phyloP scores from a whole-genome alignment of 2,888 invertebrate genomes.

The Philereme transversata region DNA sequence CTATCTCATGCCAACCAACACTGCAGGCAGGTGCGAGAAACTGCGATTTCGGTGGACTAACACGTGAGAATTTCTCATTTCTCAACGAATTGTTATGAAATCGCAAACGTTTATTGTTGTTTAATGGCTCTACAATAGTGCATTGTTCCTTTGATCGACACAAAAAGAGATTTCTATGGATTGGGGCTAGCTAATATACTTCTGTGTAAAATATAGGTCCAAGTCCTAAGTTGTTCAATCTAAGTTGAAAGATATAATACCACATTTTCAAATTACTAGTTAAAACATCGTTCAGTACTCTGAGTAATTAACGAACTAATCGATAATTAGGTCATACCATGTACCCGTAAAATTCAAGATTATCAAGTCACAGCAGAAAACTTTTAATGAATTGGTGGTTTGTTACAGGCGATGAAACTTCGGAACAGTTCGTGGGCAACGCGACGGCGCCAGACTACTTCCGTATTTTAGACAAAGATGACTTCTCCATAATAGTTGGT shows the following conservation, averaged over 20 bases:
- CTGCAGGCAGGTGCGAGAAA: conserved; percentile 59
- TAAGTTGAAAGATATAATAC: too few relatives aligned
- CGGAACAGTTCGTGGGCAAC: conserved; percentile 91
- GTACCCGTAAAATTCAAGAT: conserved; percentile 29
- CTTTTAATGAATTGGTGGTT: conserved; percentile 63
- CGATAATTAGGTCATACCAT: conserved; percentile 29
- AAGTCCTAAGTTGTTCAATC: not conserved
- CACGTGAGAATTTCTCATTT: conserved; percentile 66
- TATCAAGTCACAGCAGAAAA: conserved; percentile 42
- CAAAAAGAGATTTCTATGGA: conserved; percentile 45
- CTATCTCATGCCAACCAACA: conserved; percentile 34
- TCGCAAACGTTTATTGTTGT: conserved; percentile 67
- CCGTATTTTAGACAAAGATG: conserved; percentile 94
- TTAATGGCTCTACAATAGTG: conserved; percentile 67
- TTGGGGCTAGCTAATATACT: conserved; percentile 27
- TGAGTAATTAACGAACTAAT: not conserved
- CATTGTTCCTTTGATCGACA: conserved; percentile 61
- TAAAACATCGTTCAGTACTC: too few relatives aligned
- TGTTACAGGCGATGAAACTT: conserved; percentile 88
- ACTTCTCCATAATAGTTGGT: conserved; percentile 93
- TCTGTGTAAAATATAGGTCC: not conserved
- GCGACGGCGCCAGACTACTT: conserved; percentile 92
- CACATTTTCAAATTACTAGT: too few relatives aligned
- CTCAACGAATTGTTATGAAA: conserved; percentile 71
- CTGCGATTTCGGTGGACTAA: conserved; percentile 47